Evolutionary conservation across 2,888 invertebrate genomes (phyloP).

Genomic region (Polydesmus complanatus): DNA sequence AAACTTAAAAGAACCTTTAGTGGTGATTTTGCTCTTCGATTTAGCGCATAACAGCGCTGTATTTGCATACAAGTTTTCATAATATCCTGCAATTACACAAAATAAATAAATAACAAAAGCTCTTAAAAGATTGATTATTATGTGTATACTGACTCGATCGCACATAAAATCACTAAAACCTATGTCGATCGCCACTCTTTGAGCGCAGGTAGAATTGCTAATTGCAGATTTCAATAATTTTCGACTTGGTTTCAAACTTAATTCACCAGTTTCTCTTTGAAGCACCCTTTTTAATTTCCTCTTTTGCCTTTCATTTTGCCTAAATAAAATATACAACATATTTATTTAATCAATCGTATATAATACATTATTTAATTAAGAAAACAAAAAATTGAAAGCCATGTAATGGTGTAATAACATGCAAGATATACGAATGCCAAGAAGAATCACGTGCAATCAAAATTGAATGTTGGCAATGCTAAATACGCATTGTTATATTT

Average conservation of each 20-base stretch:
- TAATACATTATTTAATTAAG: too few species aligned
- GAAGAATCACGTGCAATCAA: too few species aligned
- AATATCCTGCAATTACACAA: conserved; percentile 46
- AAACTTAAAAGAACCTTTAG: conserved; percentile 34
- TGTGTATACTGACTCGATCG: conserved; percentile 38
- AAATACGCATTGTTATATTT: neutral
- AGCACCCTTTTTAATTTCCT: conserved; percentile 1
- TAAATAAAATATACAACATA: too few species aligned
- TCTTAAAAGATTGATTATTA: conserved; percentile 7
- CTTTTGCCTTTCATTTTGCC: conserved; percentile 49
- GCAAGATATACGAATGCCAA: too few species aligned
- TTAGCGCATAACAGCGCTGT: conserved; percentile 75
- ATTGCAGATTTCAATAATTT: conserved; percentile 32
- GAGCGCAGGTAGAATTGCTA: conserved; percentile 51
- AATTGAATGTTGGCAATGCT: too few species aligned
- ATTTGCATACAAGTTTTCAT: conserved; percentile 81
- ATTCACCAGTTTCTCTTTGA: neutral
- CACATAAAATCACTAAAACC: conserved; percentile 85
- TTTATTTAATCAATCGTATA: neutral
- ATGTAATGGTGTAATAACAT: too few species aligned
- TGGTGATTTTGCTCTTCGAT: conserved; percentile 64
- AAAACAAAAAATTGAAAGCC: too few species aligned
- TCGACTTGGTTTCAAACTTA: conserved; percentile 1
- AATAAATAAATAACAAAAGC: neutral
- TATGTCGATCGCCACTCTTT: conserved; percentile 68